Base-by-base conservation (phyloP, 1,140 invertebrate genomes). In the Bombus confusus region DNA sequence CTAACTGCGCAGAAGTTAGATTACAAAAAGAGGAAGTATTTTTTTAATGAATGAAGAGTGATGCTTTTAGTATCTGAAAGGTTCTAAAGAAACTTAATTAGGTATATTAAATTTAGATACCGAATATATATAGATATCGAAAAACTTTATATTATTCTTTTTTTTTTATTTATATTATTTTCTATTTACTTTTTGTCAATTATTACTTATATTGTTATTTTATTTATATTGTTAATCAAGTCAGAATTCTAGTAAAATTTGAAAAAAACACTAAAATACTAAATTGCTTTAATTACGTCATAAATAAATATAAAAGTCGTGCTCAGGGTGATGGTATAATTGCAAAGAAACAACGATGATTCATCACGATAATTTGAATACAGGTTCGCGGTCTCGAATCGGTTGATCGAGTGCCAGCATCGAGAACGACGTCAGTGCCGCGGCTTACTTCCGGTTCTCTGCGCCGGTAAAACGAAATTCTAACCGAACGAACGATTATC, bases 331-430 rank as follows among this genome's bases (percentile, higher is more conserved):
- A 69, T 52, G 4, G 15, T 39, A 59, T 28, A 57, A 39, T 79
- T 25, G 25, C 68, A 15, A 68, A 76, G 47, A 84, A 84, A 79
- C 34, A 34, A 41, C 39, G 41, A 52, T 85, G 83, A 85, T 72
- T 85, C 83, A 85, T 80, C 77, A 37, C 5, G 77, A 80, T 85
- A 80, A 80, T 85, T 80, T 85, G 83, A 85, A 85, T 85, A 72
- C 77, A 85, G 77, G 77, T 85, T 80, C 83, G 83, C 77, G 83
- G 77, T 64, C 83, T 85, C 68, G 77, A 85, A 85, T 85, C 77
- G 83, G 83, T 85, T 80, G 83, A 85, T 79, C 76, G 68, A 85
- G 68, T 85, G 83, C 83, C 83, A 85, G 68, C 76, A 85, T 80
- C 77, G 83, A 85, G 83, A 72, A 62, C 37, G 25, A 80, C 83